phyloP scores from a whole-genome alignment of 2,113 vertebrate genomes.

The Alethe castanea region DNA sequence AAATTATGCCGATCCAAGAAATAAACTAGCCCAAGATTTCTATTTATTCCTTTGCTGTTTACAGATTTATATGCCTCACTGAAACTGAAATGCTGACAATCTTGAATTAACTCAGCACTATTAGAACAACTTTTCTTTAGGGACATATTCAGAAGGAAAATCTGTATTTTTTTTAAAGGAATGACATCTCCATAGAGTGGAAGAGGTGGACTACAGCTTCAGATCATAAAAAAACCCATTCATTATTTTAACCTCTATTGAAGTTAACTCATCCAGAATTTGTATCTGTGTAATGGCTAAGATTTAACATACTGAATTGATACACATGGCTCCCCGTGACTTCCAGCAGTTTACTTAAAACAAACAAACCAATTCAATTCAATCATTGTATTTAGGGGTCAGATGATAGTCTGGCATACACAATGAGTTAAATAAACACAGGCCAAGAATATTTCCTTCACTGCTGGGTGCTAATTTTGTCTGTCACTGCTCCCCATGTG shows the following conservation, averaged over 20 bases:
- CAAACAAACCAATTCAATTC: neutral
- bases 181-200: neutral
- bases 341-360: neutral
- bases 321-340: neutral
- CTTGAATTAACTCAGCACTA: conserved; percentile 37
- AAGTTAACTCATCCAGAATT: neutral
- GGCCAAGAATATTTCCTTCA: neutral
- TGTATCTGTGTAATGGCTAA: neutral
- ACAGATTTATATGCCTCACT: neutral
- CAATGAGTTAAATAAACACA: neutral
- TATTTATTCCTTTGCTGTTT: neutral
- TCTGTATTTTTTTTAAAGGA: neutral
- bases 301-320: neutral
- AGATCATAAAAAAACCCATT: neutral
- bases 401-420: neutral
- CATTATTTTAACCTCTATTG: neutral
- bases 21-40: conserved; percentile 17
- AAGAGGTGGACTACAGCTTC: neutral
- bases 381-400: neutral
- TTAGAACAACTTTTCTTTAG: conserved; percentile 38
- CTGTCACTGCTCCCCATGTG: fast-evolving
- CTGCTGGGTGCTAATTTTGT: neutral
- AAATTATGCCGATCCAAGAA: neutral
- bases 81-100: conserved; percentile 45
- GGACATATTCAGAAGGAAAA: conserved; percentile 11